These are phyloP conservation scores for Leptinotarsa rubiginosa DNA, from an alignment of 2,888 invertebrate species.

Conservation along the genomic window DNA sequence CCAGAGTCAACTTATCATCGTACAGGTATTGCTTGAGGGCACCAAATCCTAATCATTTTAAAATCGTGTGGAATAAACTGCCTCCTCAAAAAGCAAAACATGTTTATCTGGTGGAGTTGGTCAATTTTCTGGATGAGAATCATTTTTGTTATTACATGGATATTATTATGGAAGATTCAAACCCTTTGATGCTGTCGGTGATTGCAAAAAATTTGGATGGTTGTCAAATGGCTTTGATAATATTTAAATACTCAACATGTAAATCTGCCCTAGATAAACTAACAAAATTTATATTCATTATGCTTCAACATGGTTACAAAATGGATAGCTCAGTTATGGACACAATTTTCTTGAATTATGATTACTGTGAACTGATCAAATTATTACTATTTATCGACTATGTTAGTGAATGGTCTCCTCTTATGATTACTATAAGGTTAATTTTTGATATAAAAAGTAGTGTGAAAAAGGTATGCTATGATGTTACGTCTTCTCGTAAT, in stretches of 20 bases:
- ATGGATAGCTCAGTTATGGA: slow-evolving; percentile 37
- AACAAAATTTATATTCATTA: slow-evolving; percentile 43
- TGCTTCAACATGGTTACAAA: slow-evolving; percentile 41
- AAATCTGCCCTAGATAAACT: slow-evolving; percentile 34
- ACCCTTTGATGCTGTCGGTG: slow-evolving; percentile 33
- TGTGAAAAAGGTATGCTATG: slow-evolving; percentile 26
- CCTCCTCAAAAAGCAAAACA: slow-evolving; percentile 33
- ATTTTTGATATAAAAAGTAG: slow-evolving; percentile 41
- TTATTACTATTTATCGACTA: slow-evolving; percentile 49
- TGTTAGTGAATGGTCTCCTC: slow-evolving; percentile 23
- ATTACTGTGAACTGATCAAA: slow-evolving; percentile 45
- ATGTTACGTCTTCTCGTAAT: not conserved
- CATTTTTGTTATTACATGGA: slow-evolving; percentile 40
- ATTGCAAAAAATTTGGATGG: slow-evolving; percentile 35
- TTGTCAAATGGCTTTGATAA: slow-evolving; percentile 34
- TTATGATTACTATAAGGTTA: slow-evolving; percentile 37
- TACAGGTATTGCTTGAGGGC: slow-evolving; percentile 41
- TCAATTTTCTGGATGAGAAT: slow-evolving; percentile 28
- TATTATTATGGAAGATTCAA: slow-evolving; percentile 45
- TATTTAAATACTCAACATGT: slow-evolving; percentile 30
- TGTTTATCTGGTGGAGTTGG: slow-evolving; percentile 33
- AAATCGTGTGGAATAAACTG: slow-evolving; percentile 47
- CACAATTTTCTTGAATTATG: slow-evolving; percentile 42
- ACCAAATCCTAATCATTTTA: slow-evolving; percentile 47
- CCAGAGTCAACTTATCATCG: slow-evolving; percentile 40